Conservation (phyloP, 2,113 vertebrate genomes). For the Apistogramma diplotaenia region DNA sequence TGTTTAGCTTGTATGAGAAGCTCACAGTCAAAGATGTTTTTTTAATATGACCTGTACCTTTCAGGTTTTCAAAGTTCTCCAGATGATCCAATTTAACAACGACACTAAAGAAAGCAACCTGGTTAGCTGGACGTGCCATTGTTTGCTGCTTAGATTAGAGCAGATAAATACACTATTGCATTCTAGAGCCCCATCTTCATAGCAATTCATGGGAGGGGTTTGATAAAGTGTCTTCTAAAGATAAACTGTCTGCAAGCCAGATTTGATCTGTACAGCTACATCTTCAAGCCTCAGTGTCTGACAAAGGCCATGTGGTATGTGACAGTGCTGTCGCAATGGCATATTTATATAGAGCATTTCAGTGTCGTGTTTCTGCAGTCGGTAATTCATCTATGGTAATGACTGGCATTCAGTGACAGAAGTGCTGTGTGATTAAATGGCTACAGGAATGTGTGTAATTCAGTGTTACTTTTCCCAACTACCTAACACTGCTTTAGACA, state of each 20-base stretch:
- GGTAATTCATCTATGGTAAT: not conserved
- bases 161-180: not conserved
- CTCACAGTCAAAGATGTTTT: not conserved
- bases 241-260: not conserved
- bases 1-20: not conserved
- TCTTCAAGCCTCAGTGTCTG: not conserved
- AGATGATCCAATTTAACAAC: not conserved
- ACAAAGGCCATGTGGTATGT: not conserved
- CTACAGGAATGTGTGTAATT: slow-evolving; percentile 10
- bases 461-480: not conserved
- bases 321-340: not conserved
- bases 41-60: not conserved
- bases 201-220: not conserved
- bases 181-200: not conserved
- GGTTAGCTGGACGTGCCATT: not conserved
- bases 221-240: not conserved
- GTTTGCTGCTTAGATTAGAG: not conserved
- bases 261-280: not conserved
- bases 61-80: not conserved
- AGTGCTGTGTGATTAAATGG: slow-evolving; percentile 4
- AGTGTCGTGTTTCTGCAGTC: not conserved
- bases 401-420: not conserved
- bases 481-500: not conserved
- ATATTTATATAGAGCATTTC: not conserved
- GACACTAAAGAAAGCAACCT: not conserved